These are phyloP conservation scores for Ceraclea dissimilis DNA, from an alignment of 2,888 invertebrate genomes.

Conservation along the genomic window DNA sequence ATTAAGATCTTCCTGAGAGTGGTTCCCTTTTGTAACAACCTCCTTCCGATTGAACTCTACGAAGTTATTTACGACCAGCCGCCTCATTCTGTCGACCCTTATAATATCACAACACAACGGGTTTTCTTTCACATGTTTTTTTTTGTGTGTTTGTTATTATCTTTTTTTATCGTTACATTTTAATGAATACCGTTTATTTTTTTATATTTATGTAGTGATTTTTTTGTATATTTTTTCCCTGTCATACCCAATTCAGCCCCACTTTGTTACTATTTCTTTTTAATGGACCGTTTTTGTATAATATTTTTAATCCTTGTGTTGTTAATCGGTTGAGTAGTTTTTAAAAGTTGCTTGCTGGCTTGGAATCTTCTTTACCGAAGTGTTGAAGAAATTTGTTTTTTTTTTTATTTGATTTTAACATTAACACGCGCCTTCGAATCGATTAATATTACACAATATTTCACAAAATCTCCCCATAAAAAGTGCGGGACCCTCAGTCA, in stretches of 20 bases:
- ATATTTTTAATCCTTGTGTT: neutral
- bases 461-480: too few species aligned
- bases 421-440: too few species aligned
- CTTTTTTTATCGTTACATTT: conserved; percentile 25
- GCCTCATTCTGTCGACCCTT: conserved; percentile 14
- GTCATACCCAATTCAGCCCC: conserved; percentile 14
- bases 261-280: neutral
- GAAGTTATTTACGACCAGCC: conserved; percentile 22
- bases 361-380: too few species aligned
- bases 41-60: conserved; percentile 12
- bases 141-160: conserved; percentile 18
- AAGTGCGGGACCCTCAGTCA: too few species aligned
- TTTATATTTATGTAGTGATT: conserved; percentile 21
- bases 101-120: conserved; percentile 12
- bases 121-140: conserved; percentile 21
- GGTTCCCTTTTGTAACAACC: neutral
- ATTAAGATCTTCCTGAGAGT: neutral
- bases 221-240: conserved; percentile 13
- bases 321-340: neutral
- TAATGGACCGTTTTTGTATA: neutral
- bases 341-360: neutral
- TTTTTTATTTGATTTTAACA: too few species aligned
- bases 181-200: conserved; percentile 26
- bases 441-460: too few species aligned
- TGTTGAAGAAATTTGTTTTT: too few species aligned